Percentiles rank a stretch among this genome's conserved stretches.
These are phyloP conservation scores for Myotis brandtii DNA, from an alignment of 2,113 vertebrate species.

Conservation along the genomic window DNA sequence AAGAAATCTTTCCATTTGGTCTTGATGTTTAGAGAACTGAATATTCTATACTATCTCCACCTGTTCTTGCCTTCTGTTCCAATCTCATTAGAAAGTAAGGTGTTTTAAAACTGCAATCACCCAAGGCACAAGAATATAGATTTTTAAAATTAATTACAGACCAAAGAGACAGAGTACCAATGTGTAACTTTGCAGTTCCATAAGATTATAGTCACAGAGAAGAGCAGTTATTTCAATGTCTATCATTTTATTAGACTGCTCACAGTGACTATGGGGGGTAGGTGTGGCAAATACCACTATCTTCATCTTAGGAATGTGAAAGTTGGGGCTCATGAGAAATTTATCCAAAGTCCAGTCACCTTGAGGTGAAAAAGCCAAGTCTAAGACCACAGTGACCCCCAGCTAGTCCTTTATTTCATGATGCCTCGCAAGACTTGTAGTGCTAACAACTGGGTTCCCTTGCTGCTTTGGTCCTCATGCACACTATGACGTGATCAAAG, in stretches of 20 bases:
- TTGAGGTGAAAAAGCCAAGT: neutral
- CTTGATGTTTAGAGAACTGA: conserved; percentile 14
- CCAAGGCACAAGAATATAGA: neutral
- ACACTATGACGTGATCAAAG: too few relatives aligned
- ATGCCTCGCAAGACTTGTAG: neutral
- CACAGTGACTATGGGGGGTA: neutral
- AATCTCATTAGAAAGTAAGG: conserved; percentile 12
- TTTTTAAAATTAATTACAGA: conserved; percentile 3
- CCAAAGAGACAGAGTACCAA: neutral
- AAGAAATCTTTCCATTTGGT: conserved; percentile 19
- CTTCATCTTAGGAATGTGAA: neutral
- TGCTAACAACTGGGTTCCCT: neutral
- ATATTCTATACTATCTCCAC: neutral
- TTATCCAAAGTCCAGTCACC: neutral
- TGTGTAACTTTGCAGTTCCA: rapidly evolving
- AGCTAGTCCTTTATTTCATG: neutral
- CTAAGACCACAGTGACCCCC: neutral
- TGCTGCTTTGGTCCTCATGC: neutral
- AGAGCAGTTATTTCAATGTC: neutral
- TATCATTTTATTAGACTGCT: rapidly evolving
- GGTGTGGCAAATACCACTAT: neutral
- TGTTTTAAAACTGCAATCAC: conserved; percentile 44
- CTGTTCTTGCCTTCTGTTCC: conserved; percentile 35
- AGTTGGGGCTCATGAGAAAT: neutral
- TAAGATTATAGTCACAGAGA: too few relatives aligned